Evolutionary conservation across 2,888 invertebrate genomes (phyloP).

Genomic region (Cremastinae sp.): DNA sequence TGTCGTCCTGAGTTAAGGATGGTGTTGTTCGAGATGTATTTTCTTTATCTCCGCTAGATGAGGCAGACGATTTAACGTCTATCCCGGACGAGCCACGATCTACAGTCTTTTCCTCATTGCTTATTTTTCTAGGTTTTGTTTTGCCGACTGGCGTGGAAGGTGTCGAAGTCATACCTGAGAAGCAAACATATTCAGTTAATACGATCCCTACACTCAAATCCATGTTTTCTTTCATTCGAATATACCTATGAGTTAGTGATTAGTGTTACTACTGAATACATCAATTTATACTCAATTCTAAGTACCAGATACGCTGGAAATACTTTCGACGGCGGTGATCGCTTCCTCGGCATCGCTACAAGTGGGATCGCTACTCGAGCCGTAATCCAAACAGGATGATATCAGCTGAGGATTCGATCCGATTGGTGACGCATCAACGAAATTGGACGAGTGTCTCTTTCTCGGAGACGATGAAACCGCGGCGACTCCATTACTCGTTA

Average conservation of each 20-base stretch:
- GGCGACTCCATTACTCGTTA: slow-evolving; percentile 76
- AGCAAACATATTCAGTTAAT: neutral
- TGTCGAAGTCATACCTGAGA: slow-evolving; percentile 72
- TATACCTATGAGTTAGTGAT: no score
- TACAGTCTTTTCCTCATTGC: slow-evolving; percentile 75
- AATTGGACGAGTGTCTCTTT: slow-evolving; percentile 71
- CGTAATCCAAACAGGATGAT: slow-evolving; percentile 74
- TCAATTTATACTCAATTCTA: neutral
- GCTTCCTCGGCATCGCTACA: slow-evolving; percentile 79
- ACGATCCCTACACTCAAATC: no score
- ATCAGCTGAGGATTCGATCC: slow-evolving; percentile 64
- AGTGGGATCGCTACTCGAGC: slow-evolving; percentile 73
- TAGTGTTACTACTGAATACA: neutral
- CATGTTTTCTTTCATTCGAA: no score
- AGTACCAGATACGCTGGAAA: slow-evolving; percentile 73
- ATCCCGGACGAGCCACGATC: slow-evolving; percentile 59
- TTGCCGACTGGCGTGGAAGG: slow-evolving; percentile 75
- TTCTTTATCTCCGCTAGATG: slow-evolving; percentile 47
- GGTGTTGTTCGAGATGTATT: slow-evolving; percentile 44
- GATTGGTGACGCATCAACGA: slow-evolving; percentile 71
- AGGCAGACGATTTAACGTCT: slow-evolving; percentile 40
- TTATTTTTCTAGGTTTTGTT: slow-evolving; percentile 74
- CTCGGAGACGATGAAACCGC: slow-evolving; percentile 72
- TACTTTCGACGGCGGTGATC: slow-evolving; percentile 74
- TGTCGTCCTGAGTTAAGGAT: slow-evolving; percentile 31